Base-by-base conservation (phyloP, 2,888 invertebrate species). In the Drosophila dives region DNA sequence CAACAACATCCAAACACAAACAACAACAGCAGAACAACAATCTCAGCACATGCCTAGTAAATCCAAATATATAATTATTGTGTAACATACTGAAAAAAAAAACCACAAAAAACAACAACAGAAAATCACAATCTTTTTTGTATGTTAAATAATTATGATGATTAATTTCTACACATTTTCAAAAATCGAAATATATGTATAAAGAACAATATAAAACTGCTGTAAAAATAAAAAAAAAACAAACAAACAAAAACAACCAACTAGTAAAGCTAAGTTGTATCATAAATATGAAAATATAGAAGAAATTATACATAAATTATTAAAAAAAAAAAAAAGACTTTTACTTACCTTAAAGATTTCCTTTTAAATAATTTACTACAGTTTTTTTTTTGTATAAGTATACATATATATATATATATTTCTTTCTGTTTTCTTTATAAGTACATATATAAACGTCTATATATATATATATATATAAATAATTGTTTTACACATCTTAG, bases 231-330 rank as follows among this genome's bases (percentile, higher is more conserved):
- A 45, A 40, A 36, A 61, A 71, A 34, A 64, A 51, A 59, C 23
- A 51, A 64, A 40, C 38, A 66, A 34, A 75, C 56, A 71, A 26
- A 79, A 80, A 66, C 63, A 74, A 76, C 75, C 77, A 83, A 81
- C 72, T 72, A 77, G 75, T 80, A 78, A 73, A 75, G 74, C 65
- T 89, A 90, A 86, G 86, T 81, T 89, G 89, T 90, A 90, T 81
- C 78, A 90, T 86, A 90, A 86, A 88, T 81, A 85, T 82, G 83
- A 89, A 90, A 89, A 88, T 88, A 90, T 90, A 90, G 90, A 84
- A 86, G 75, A 86, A 90, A 90, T 88, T 90, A 89, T 88, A 86
- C 87, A 82, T 85, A 86, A 86, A 89, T 80, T 75, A 78, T 81
- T 68, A 72, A 81, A 72, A 69, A 42, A 60, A 72, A n/a, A 55